Conservation (phyloP, 2,888 invertebrate species). For the Frankliniella fusca region DNA sequence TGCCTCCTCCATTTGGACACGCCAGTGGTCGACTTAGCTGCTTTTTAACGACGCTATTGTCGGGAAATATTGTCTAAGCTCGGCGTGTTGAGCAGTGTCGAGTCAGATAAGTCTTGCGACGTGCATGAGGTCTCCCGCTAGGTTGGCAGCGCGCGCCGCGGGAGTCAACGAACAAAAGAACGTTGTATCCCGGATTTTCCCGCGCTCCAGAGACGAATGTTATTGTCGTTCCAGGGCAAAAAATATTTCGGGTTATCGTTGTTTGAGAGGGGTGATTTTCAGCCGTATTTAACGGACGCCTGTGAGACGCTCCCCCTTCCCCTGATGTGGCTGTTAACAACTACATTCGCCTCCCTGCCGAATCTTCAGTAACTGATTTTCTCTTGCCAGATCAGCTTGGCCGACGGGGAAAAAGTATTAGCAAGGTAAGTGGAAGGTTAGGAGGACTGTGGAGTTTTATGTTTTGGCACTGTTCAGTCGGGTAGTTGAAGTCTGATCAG, state of each 20-base stretch:
- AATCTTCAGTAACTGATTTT: not conserved
- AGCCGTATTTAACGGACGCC: not conserved
- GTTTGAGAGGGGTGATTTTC: not conserved
- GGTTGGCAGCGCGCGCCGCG: too few relatives aligned
- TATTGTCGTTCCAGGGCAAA: not conserved
- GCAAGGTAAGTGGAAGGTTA: not conserved
- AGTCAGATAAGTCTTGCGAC: too few relatives aligned
- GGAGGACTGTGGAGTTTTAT: not conserved
- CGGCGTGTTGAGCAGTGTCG: too few relatives aligned
- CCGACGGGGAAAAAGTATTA: not conserved
- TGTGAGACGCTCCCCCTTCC: not conserved
- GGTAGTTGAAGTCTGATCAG: not conserved
- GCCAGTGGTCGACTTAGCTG: too few relatives aligned
- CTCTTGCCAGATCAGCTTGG: not conserved
- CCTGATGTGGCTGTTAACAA: not conserved
- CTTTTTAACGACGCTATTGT: too few relatives aligned
- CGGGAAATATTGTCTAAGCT: too few relatives aligned
- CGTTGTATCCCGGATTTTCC: not conserved
- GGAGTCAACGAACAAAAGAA: not conserved
- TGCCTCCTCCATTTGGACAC: too few relatives aligned
- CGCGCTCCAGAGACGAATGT: not conserved
- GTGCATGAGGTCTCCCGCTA: too few relatives aligned
- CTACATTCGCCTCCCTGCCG: not conserved
- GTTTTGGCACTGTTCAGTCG: too few relatives aligned
- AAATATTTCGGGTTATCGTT: not conserved